Conservation (phyloP, 30 jellyfish, hydroid and myxozoan genomes). For the Aurelia aurita region DNA sequence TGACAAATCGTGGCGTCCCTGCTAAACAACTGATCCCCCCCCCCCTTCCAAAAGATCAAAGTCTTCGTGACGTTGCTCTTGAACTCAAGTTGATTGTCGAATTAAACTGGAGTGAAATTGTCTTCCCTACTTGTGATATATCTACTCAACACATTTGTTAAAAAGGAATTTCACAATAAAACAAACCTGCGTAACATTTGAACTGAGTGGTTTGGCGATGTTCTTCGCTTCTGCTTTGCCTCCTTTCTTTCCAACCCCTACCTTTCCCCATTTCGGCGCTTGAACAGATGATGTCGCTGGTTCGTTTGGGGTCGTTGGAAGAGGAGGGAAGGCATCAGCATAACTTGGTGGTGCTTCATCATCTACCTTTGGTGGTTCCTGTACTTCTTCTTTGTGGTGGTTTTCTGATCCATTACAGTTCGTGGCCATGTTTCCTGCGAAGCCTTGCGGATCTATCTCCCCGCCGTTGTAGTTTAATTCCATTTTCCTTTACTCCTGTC, state of each 20-base stretch:
- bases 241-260: no score
- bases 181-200: constrained; percentile 51
- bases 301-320: constrained; percentile 82
- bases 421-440: constrained; percentile 63
- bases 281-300: constrained; percentile 34
- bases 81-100: no score
- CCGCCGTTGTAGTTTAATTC: constrained; percentile 69
- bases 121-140: no score
- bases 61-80: no score
- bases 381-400: constrained; percentile 33
- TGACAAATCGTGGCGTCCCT: no score
- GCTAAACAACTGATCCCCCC: no score
- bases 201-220: constrained; percentile 36
- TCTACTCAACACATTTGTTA: no score
- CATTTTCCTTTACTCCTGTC: constrained; percentile 97
- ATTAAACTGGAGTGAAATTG: no score
- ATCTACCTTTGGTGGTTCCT: constrained; percentile 13
- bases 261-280: constrained; percentile 59
- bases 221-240: constrained; percentile 52
- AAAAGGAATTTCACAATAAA: background rate
- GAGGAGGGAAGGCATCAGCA: constrained; percentile 99
- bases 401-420: constrained; percentile 48
- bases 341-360: constrained; percentile 92
- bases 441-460: constrained; percentile 71
- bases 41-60: no score